Base-by-base conservation (phyloP, 2,888 invertebrate species). In the Drosophila paranaensis region DNA sequence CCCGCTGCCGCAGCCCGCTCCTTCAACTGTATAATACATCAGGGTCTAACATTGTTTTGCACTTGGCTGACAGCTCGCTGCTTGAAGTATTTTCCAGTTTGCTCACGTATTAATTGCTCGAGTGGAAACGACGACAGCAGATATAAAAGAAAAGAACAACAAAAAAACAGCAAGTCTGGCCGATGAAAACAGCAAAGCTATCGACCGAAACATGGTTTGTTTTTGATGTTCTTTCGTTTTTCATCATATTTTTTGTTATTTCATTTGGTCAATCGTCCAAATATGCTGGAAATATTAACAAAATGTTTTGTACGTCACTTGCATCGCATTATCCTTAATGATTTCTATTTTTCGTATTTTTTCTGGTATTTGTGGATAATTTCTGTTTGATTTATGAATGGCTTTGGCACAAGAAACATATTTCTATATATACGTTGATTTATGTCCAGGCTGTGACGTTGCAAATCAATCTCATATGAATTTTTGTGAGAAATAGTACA, bases 61-160 rank as follows among this genome's bases (percentile, higher is more conserved):
- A 84, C 83, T 84, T 83, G 84, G 77, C 73, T 75, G 63, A 65
- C 69, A 70, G 71, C 72, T 61, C 64, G 54, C 61, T 70, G 65
- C 62, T 67, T 60, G 54, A 64, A 65, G 79, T 74, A 81, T 84
- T 85, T 85, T 82, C 77, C 82, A 86, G 88, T 86, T 90, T 90
- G 76, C 88, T 90, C 86, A 86, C 86, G 86, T 86, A 86, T 86
- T 86, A 86, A 86, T 86, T 86, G 86, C 86, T 82, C 78, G 85
- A 89, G 82, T 88, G 88, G 82, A 85, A 84, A 75, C 85, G 82
- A 81, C 85, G 73, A 80, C 80, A 70, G 37, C 53, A 54, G 57
- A 56, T 42, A 63, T 72, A 48, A 51, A 71, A 62, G 60, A 46
- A 65, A 62, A 71, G 60, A 70, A 37, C 60, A 68, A 64, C n/a